Base-by-base conservation (phyloP, 2,797 vertebrate species). In the Phalloptychus januarius region DNA sequence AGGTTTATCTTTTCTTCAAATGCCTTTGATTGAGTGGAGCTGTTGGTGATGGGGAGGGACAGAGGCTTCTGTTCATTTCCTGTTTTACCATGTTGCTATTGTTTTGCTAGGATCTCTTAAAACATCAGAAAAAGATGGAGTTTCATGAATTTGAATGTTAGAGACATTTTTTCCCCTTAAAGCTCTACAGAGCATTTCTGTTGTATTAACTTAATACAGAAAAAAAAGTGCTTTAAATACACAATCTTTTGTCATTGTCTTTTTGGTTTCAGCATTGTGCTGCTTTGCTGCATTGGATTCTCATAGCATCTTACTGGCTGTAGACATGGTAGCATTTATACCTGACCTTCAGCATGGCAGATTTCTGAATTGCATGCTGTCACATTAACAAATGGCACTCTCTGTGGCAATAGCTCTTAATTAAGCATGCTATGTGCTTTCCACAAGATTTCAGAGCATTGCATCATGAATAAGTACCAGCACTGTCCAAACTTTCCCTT, bases 401-500 rank as follows among this genome's bases (percentile, higher is more conserved):
- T n/a, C 6, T n/a, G 58, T 38, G 46, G 61, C 20, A 44, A 46
- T 36, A n/a, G 36, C 10, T 54, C 46, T 54, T 70, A 42, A 70
- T 54, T 70, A 42, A 76, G 63, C n/a, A 76, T 70, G 40, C 48
- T 45, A 42, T 52, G 7, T 76, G 46, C 48, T 70, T 54, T 70
- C 16, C n/a, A 42, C n/a, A 31, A 16, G 7, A 70, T 76, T 76
- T 76, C 75, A 76, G 46, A 52, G 25, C 36, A 54, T 70, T 76
- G 36, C 75, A 76, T 54, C 63, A 70, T 67, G 33, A 42, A 76
- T 76, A 76, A 31, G 46, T 28, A 65, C 31, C 31, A 15, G 23
- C 23, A 38, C 23, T 76, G 61, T 52, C 75, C 48, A 76, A 70
- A 70, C 46, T 31, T 76, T 52, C 25, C 8, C 31, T 6, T 65